These are phyloP conservation scores for Drosophila anomalata DNA, from an alignment of 2,888 invertebrate species.

Conservation along the genomic window DNA sequence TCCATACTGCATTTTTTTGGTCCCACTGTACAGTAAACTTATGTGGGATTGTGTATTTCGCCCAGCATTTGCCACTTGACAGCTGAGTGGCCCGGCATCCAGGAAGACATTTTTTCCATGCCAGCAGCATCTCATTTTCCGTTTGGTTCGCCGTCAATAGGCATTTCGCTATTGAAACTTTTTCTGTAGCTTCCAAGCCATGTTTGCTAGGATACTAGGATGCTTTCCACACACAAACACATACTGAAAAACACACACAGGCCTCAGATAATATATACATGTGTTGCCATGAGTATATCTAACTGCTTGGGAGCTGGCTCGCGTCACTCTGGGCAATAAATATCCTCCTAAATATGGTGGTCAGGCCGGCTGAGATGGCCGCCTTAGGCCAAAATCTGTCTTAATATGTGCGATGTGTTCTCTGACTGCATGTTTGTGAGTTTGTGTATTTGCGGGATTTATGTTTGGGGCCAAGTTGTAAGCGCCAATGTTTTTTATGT, in stretches of 20 bases:
- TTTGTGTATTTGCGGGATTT: conserved; percentile 70
- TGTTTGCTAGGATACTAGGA: conserved; percentile 12
- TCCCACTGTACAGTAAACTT: conserved; percentile 15
- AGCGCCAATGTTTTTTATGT: conserved; percentile 75
- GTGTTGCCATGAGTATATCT: conserved; percentile 20
- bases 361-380: conserved; percentile 51
- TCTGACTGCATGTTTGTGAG: conserved; percentile 41
- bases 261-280: conserved; percentile 31
- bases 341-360: conserved; percentile 78
- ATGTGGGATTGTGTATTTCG: conserved; percentile 13
- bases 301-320: conserved; percentile 14
- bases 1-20: not conserved
- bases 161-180: conserved; percentile 72
- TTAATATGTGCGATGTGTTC: conserved; percentile 65
- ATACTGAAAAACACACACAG: conserved; percentile 10
- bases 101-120: conserved; percentile 32
- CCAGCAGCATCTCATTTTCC: conserved; percentile 72
- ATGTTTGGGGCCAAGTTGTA: conserved; percentile 69
- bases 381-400: conserved; percentile 76
- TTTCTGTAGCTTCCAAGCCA: conserved; percentile 47
- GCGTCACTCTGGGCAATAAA: conserved; percentile 67
- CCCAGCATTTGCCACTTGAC: conserved; percentile 50
- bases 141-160: conserved; percentile 66
- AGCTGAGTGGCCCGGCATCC: conserved; percentile 21
- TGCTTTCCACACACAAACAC: not conserved